Conservation (phyloP, 2,888 invertebrate species). For the Magallana nippona region DNA sequence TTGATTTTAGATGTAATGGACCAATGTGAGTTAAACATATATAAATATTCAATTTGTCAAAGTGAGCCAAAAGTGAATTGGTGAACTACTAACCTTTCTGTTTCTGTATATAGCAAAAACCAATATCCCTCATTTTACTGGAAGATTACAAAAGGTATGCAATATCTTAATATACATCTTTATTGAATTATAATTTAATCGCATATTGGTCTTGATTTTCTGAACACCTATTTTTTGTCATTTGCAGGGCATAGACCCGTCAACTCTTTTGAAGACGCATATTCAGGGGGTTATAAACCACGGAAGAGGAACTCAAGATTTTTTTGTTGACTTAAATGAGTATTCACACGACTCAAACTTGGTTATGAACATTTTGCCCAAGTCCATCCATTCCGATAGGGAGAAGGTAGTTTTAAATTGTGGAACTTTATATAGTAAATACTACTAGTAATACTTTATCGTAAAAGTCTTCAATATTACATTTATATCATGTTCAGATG, state of each 20-base stretch:
- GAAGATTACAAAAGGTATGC: slow-evolving; percentile 35
- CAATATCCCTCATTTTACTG: slow-evolving; percentile 42
- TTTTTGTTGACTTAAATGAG: slow-evolving; percentile 40
- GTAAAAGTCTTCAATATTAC: too few relatives aligned
- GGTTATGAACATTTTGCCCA: slow-evolving; percentile 40
- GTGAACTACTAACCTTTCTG: too few relatives aligned
- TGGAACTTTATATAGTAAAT: too few relatives aligned
- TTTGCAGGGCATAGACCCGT: slow-evolving; percentile 32
- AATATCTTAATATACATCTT: background rate
- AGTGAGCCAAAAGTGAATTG: too few relatives aligned
- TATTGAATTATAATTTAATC: background rate
- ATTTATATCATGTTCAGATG: too few relatives aligned
- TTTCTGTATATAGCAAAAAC: background rate
- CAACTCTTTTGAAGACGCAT: slow-evolving; percentile 38
- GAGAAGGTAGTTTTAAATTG: too few relatives aligned
- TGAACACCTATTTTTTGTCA: slow-evolving; percentile 6
- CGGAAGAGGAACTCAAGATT: slow-evolving; percentile 1
- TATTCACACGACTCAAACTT: slow-evolving; percentile 43
- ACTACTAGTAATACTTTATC: too few relatives aligned
- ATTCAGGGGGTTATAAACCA: slow-evolving; percentile 42
- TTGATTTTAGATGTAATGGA: background rate
- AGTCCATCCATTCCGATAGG: background rate
- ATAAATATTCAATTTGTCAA: background rate
- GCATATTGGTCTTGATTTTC: background rate
- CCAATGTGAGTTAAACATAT: slow-evolving; percentile 20